Evolutionary conservation across 2,888 invertebrate genomes (phyloP), one percentile per base, ranked within the genome.

Genomic region (Xylota segnis): DNA sequence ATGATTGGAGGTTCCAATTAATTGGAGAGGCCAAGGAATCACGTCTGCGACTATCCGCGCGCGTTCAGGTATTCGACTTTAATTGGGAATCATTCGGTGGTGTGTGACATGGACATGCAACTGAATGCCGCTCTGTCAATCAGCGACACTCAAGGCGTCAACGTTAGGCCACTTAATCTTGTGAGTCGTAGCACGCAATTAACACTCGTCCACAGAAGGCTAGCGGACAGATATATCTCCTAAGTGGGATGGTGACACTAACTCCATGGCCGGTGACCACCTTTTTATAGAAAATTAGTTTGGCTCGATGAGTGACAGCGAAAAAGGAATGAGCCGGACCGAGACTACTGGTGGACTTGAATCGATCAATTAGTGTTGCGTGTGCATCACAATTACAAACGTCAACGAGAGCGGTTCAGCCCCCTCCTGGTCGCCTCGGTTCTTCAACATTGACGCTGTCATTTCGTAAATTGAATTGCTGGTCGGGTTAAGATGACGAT

Each of bases 391-490:
- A 78, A 70, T 78, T 78, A 70, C 78, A 61, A 23, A 54, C 70
- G 70, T 43, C 58, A 37, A 40, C 68, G 32, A 37, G 10, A 58
- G n/a, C 43, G 43, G 27, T 10, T 6, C 40, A 10, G 34, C 5
- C 43, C 43, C 7, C 50, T 32, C 29, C 10, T n/a, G n/a, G n/a
- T n/a, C n/a, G n/a, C 37, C 43, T 16, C 27, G 23, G n/a, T 18
- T 9, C 68, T 2, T 4, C 16, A 27, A 18, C 47, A 37, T 12
- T 63, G 63, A 63, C 45, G 70, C 50, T 79, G 78, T 79, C 71
- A 79, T 72, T 79, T 72, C 58, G 65, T 40, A 65, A 79, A 79
- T 79, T 79, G 78, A 84, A 84, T 79, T 79, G 59, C 58, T 16
- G 43, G 18, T 63, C 50, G 37, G 29, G 56, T 40, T 40, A 27